Base-by-base conservation (phyloP, 2,888 invertebrate species). In the Macrosoma leucophasiata region DNA sequence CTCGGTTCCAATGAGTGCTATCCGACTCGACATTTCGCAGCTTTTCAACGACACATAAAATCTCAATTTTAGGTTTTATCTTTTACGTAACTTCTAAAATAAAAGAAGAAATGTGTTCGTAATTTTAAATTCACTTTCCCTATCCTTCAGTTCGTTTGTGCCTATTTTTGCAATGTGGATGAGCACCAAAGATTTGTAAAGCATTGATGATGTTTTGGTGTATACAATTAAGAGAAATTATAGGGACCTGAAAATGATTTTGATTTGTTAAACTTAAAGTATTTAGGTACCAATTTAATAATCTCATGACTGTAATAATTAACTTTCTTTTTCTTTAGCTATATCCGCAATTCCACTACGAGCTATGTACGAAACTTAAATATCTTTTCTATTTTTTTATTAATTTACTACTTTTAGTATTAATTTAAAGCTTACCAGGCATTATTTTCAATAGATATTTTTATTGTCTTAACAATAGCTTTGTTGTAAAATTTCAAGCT, bases 121-220 rank as follows among this genome's bases (percentile, higher is more conserved):
- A 65, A 70, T 69, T 56, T 69, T 65, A 62, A 68, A 63, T 63
- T 58, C 61, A 58, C 61, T 57, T 55, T 45, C 49, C 39, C 62
- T 66, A 59, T 61, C 64, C 63, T 69, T 72, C 64, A 66, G 66
- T 65, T 70, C 57, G 60, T 71, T 68, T 62, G 75, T 76, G 76
- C 78, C 69, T 46, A 59, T 68, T 59, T 68, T 66, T 72, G 72
- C 70, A 73, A 75, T 73, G 74, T 79, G 73, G 72, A 79, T 74
- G 69, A 73, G 76, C 84, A 79, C 84, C 84, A 84, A 84, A 84
- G 84, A 84, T 82, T 78, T 79, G 73, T 76, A 70, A 76, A 72
- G 64, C 69, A 63, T 72, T 69, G 58, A 71, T 56, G 61, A 70
- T 64, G 63, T 73, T 76, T 82, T 82, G 82, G 82, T 81, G 84